Percentiles rank a stretch among this genome's conserved stretches.
Evolutionary conservation across 2,113 vertebrate genomes (phyloP).

Genomic region (Gallinago jamesoni): DNA sequence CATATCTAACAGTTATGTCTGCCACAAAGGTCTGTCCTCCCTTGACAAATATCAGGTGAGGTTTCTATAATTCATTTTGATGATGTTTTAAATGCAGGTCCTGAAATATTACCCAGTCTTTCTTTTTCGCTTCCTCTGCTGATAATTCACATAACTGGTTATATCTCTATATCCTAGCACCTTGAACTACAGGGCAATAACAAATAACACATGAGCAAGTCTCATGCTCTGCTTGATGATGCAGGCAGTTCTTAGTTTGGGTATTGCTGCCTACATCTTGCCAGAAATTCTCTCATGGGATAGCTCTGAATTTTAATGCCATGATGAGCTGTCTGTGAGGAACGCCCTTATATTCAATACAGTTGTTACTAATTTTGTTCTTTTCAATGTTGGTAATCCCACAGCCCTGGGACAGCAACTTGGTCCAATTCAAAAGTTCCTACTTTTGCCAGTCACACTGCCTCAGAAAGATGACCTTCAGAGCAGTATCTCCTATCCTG

Average conservation of each 20-base stretch:
- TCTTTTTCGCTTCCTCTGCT: background rate
- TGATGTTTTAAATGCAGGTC: background rate
- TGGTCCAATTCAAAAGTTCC: background rate
- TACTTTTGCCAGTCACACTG: background rate
- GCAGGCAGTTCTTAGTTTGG: background rate
- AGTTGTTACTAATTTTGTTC: background rate
- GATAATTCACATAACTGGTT: background rate
- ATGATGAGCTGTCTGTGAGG: background rate
- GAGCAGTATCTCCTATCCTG: background rate
- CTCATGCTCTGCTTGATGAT: background rate
- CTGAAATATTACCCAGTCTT: background rate
- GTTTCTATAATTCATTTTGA: background rate
- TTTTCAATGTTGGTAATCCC: background rate
- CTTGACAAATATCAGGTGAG: background rate
- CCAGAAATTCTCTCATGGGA: background rate
- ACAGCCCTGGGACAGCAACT: background rate
- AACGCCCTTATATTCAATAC: background rate
- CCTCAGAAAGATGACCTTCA: background rate
- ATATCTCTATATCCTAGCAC: background rate
- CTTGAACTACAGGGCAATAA: background rate
- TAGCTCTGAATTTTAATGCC: background rate
- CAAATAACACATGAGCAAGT: background rate
- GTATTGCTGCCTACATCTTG: background rate
- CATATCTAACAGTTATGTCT: background rate
- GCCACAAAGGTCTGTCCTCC: background rate